Percentiles rank a stretch among this genome's conserved stretches.
phyloP scores from a whole-genome alignment of 2,888 invertebrate species.

The Rapana venosa region DNA sequence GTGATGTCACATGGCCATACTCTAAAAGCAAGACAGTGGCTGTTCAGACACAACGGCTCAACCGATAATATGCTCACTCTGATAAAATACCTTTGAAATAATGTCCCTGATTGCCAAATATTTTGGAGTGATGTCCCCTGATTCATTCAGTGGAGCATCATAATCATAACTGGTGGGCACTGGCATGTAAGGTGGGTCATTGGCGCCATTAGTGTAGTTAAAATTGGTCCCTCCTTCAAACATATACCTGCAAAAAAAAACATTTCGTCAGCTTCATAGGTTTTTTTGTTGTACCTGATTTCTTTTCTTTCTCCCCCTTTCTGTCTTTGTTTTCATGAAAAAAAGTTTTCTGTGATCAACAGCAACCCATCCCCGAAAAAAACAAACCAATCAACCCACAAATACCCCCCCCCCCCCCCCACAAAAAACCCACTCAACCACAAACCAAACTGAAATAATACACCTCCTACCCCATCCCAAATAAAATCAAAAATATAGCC shows the following conservation, averaged over 20 bases:
- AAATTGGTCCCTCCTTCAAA: conserved; percentile 92
- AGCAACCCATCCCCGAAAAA: too few species aligned
- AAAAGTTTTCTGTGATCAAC: too few species aligned
- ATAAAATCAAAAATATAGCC: too few species aligned
- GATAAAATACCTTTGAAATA: conserved; percentile 68
- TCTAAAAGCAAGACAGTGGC: neutral
- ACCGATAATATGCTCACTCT: neutral
- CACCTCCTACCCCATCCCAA: too few species aligned
- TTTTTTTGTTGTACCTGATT: neutral
- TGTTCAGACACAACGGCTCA: neutral
- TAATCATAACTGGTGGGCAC: conserved; percentile 87
- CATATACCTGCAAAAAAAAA: conserved; percentile 83
- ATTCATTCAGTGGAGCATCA: conserved; percentile 92
- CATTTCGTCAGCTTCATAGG: neutral
- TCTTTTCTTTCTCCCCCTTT: neutral
- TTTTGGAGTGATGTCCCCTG: conserved; percentile 92
- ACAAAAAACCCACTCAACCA: too few species aligned
- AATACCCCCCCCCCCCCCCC: too few species aligned
- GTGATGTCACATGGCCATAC: too few species aligned
- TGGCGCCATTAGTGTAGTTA: conserved; percentile 76
- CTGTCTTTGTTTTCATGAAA: neutral
- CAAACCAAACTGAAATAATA: too few species aligned
- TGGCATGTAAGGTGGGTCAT: conserved; percentile 62
- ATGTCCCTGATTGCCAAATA: conserved; percentile 81
- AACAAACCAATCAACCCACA: too few species aligned